These are phyloP conservation scores for Galeruca laticollis DNA, from an alignment of 2,888 invertebrate species.

Conservation along the genomic window DNA sequence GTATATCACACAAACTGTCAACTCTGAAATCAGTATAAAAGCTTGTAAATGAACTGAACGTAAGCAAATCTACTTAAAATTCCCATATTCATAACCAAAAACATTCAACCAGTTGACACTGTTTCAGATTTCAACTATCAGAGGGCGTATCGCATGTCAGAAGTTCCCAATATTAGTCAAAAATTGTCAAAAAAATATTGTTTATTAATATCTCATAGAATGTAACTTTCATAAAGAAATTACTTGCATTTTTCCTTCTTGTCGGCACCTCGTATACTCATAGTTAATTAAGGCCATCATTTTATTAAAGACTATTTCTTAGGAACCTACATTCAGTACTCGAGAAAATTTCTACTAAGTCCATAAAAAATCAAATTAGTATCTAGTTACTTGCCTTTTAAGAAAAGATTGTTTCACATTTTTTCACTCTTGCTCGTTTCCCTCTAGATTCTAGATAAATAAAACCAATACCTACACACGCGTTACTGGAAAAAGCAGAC, in stretches of 20 bases:
- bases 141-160: too few species aligned
- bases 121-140: too few species aligned
- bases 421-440: constrained; percentile 28
- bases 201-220: too few species aligned
- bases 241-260: neutral
- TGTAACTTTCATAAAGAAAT: too few species aligned
- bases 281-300: neutral
- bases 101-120: too few species aligned
- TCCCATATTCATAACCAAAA: too few species aligned
- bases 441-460: constrained; percentile 8
- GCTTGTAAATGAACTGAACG: too few species aligned
- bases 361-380: constrained; percentile 10
- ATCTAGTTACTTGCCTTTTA: constrained; percentile 25
- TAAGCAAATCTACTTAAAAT: too few species aligned
- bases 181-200: too few species aligned
- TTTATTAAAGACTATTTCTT: neutral
- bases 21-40: too few species aligned
- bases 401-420: constrained; percentile 14
- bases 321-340: neutral
- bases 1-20: too few species aligned
- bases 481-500: neutral
- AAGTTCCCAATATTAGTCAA: too few species aligned
- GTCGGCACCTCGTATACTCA: neutral
- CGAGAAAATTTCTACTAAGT: constrained; percentile 1
- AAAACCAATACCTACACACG: constrained; percentile 7